Evolutionary conservation across 2,113 vertebrate species (phyloP), one percentile per base, ranked within the genome.

Genomic region (Capra hircus): DNA sequence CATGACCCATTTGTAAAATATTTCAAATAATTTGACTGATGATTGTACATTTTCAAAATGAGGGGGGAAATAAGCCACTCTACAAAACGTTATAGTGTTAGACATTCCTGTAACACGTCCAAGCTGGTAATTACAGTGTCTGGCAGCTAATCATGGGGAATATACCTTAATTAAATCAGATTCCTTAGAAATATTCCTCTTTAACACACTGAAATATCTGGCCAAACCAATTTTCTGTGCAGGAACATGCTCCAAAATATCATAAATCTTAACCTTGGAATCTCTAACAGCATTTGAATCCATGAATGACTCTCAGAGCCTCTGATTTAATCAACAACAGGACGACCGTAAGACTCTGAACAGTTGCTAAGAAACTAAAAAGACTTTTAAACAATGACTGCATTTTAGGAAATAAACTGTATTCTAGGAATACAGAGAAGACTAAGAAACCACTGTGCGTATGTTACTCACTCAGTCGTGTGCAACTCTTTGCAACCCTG

Each of bases 131-230:
- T 82, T 93, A 81, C 17, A 67, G 55, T 55, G 57, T 57, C 89
- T 50, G 91, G 67, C 74, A 85, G 36, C 93, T 97, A 81, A 48
- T 71, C 84, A 52, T 12, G 71, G 50, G 59, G 89, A 94, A 43
- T 86, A 10, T n/a, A 55, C 89, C 82, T 97, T 97, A 90, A 97
- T 98, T 97, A 96, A 74, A 92, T 95, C 95, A 10, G 12, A 81
- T 91, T 97, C 7, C 25, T 93, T 91, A 11, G 71, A 80, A 92
- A 82, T 97, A 97, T 97, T 7, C 40, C 88, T 92, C 43, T 83
- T 78, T 57, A 93, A 89, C 52, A 92, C 52, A 48, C 17, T 59
- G 40, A 90, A 23, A 82, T 92, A 12, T 97, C 97, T 97, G 78
- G 74, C 40, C 50, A 86, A 96, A 91, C 25, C 83, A 97, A 59